Evolutionary conservation across 2,797 vertebrate genomes (phyloP).

Genomic region (Sebastes trivittatus): DNA sequence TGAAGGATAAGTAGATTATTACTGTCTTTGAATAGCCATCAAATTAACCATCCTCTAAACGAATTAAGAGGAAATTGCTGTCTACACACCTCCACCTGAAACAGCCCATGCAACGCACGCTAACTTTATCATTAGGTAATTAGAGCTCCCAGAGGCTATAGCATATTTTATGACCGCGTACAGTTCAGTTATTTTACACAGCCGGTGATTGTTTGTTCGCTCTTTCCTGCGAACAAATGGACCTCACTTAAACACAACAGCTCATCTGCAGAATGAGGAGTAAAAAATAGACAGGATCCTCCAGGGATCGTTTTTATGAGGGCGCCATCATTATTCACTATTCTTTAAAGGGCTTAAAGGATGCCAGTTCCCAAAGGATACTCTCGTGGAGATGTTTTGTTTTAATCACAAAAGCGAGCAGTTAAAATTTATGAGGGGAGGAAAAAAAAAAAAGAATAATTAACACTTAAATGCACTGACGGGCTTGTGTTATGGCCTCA

Average conservation of each 20-base stretch:
- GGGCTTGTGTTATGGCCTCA: slow-evolving; percentile 67
- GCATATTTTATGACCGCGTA: slow-evolving; percentile 56
- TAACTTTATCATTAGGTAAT: slow-evolving; percentile 73
- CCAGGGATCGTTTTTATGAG: slow-evolving; percentile 75
- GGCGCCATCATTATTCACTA: slow-evolving; percentile 73
- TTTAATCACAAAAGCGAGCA: slow-evolving; percentile 82
- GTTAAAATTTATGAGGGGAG: slow-evolving; percentile 81
- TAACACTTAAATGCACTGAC: slow-evolving; percentile 81
- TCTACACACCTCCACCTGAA: slow-evolving; percentile 65
- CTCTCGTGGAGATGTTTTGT: slow-evolving; percentile 78
- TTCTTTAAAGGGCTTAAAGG: slow-evolving; percentile 80
- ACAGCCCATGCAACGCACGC: slow-evolving; percentile 63
- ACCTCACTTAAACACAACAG: slow-evolving; percentile 62
- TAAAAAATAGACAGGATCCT: slow-evolving; percentile 68
- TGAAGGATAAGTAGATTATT: slow-evolving; percentile 61
- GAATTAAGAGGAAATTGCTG: slow-evolving; percentile 66
- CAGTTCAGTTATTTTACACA: slow-evolving; percentile 44
- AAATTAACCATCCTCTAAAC: slow-evolving; percentile 68
- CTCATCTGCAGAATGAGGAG: slow-evolving; percentile 46
- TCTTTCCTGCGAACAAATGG: slow-evolving; percentile 46
- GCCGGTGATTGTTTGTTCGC: slow-evolving; percentile 41
- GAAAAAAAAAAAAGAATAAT: slow-evolving; percentile 73
- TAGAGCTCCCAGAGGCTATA: slow-evolving; percentile 59
- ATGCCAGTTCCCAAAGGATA: slow-evolving; percentile 76
- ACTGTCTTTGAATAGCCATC: slow-evolving; percentile 63